These are phyloP conservation scores for Synanthedon vespiformis DNA, from an alignment of 2,888 invertebrate species.

Conservation along the genomic window DNA sequence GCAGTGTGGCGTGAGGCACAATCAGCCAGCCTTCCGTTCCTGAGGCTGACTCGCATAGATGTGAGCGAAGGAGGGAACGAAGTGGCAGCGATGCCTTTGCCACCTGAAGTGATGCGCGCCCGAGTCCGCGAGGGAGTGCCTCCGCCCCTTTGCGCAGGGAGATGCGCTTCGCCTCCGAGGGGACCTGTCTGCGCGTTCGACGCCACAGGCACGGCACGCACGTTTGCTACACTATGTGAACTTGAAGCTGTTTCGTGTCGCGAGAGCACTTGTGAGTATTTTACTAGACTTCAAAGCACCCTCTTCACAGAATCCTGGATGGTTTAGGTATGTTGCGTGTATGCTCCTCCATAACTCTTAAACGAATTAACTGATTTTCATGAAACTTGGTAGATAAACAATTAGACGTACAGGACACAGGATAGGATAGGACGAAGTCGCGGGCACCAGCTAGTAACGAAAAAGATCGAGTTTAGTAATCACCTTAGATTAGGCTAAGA, in stretches of 20 bases:
- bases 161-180: slow-evolving; percentile 46
- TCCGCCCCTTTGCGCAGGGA: slow-evolving; percentile 51
- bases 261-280: slow-evolving; percentile 68
- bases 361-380: too few relatives aligned
- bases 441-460: too few relatives aligned
- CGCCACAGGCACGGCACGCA: slow-evolving; percentile 65
- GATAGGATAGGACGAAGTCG: too few relatives aligned
- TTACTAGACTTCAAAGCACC: neutral
- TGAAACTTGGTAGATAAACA: too few relatives aligned
- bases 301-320: neutral
- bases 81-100: slow-evolving; percentile 18
- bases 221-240: slow-evolving; percentile 70
- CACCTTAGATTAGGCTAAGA: too few relatives aligned
- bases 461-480: too few relatives aligned
- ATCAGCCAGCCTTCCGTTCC: slow-evolving; percentile 41
- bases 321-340: too few relatives aligned
- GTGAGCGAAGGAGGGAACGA: slow-evolving; percentile 19
- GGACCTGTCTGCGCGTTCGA: slow-evolving; percentile 73
- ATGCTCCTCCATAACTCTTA: too few relatives aligned
- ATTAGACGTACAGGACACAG: too few relatives aligned
- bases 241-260: slow-evolving; percentile 69
- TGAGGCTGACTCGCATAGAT: slow-evolving; percentile 31
- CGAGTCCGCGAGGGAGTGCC: slow-evolving; percentile 53
- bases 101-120: slow-evolving; percentile 27
- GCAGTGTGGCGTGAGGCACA: slow-evolving; percentile 44